These are phyloP conservation scores for Drosophila tripunctata DNA, from an alignment of 2,888 invertebrate genomes.

Conservation along the genomic window DNA sequence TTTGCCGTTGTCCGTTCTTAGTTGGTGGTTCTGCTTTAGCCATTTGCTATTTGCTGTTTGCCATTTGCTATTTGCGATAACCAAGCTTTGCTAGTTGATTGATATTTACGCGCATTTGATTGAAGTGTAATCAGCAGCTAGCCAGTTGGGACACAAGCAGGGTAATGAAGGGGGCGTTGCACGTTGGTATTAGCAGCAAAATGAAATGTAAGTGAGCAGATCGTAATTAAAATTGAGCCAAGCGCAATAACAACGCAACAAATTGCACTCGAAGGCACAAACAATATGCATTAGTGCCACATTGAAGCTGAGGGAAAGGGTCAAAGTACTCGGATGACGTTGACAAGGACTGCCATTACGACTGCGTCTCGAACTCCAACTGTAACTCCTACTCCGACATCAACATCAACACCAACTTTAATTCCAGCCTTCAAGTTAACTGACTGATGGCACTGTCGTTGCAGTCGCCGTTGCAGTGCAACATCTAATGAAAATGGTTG, in stretches of 20 bases:
- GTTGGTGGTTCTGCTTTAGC: neutral
- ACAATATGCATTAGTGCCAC: constrained; percentile 70
- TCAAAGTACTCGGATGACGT: constrained; percentile 60
- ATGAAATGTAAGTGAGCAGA: constrained; percentile 77
- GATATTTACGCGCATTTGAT: constrained; percentile 78
- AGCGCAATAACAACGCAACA: constrained; percentile 58
- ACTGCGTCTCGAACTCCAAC: neutral
- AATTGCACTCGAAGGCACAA: constrained; percentile 67
- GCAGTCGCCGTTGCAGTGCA: constrained; percentile 36
- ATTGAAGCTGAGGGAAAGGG: constrained; percentile 30
- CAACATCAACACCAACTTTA: constrained; percentile 2
- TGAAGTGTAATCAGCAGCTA: constrained; percentile 75
- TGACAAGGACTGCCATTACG: constrained; percentile 33
- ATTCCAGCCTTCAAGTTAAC: neutral
- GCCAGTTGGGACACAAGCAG: constrained; percentile 11
- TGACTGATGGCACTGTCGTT: constrained; percentile 70
- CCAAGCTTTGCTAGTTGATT: constrained; percentile 54
- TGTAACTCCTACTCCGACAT: constrained; percentile 4
- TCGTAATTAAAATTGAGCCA: constrained; percentile 74
- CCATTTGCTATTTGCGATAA: neutral
- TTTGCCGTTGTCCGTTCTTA: constrained; percentile 19
- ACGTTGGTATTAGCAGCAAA: constrained; percentile 64
- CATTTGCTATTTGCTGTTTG: neutral
- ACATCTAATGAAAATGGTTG: constrained; percentile 74
- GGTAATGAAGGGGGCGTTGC: neutral